Evolutionary conservation across 2,797 vertebrate species (phyloP).

Genomic region (Premnoplex brunnescens): DNA sequence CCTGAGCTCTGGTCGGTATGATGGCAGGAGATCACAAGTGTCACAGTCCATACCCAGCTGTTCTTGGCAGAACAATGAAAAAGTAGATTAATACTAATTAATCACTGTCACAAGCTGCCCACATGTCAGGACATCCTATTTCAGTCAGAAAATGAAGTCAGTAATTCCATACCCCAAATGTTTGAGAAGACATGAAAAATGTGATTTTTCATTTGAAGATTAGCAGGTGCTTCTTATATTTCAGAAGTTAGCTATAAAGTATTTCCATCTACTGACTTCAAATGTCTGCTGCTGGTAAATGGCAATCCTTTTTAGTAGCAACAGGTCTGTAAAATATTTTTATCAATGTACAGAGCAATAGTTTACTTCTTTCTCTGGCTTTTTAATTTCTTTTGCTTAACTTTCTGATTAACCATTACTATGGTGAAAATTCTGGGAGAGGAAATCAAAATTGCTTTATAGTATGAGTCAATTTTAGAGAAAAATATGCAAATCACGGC

Average conservation of each 20-base stretch:
- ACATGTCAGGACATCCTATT: not conserved
- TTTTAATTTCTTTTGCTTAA: not conserved
- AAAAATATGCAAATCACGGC: not conserved
- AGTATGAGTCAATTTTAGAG: not conserved
- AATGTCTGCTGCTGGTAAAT: not conserved
- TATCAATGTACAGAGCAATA: not conserved
- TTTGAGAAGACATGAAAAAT: not conserved
- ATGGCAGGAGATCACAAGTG: not conserved
- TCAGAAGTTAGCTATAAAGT: not conserved
- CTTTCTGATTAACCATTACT: not conserved
- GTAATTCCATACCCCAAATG: not conserved
- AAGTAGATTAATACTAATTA: slow-evolving; percentile 30
- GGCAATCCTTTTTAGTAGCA: not conserved
- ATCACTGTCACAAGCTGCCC: slow-evolving; percentile 21
- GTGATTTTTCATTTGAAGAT: not conserved
- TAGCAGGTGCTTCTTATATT: not conserved
- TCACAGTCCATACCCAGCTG: not conserved
- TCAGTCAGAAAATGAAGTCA: slow-evolving; percentile 25
- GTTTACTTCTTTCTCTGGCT: not conserved
- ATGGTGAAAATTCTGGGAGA: not conserved
- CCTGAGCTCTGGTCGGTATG: not conserved
- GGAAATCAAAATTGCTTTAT: not conserved
- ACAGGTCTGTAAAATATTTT: not conserved
- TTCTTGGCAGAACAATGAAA: not conserved
- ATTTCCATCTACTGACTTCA: not conserved